phyloP scores from a whole-genome alignment of 2,113 vertebrate species.

The Aleadryas rufinucha region DNA sequence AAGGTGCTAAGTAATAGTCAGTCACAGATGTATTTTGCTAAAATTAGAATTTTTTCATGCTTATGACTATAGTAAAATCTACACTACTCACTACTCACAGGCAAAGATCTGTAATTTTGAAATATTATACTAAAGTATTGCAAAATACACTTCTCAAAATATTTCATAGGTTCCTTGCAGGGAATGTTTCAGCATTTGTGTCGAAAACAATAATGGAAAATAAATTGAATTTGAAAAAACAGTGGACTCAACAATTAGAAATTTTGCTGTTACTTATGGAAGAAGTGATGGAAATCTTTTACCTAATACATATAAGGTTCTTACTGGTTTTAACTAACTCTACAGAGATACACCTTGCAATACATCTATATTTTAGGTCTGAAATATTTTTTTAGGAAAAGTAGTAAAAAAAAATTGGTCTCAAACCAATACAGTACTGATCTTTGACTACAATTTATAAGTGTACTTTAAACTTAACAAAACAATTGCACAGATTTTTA shows the following conservation, averaged over 20 bases:
- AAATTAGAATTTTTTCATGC: background rate
- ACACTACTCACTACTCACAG: background rate
- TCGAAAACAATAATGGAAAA: background rate
- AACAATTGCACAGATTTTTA: background rate
- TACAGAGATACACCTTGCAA: background rate
- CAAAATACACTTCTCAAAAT: background rate
- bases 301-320: background rate
- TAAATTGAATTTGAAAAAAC: background rate
- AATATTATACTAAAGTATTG: background rate
- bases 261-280: background rate
- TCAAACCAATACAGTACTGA: background rate
- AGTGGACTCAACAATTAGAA: background rate
- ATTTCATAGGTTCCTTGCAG: background rate
- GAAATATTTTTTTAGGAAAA: background rate
- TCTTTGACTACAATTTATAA: background rate
- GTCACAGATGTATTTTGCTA: background rate
- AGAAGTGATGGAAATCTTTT: background rate
- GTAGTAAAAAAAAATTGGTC: background rate
- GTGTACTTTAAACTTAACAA: background rate
- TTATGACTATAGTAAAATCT: background rate
- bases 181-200: background rate
- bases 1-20: background rate
- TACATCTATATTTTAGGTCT: background rate
- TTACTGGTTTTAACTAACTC: background rate
- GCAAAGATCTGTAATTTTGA: background rate